Evolutionary conservation across 2,888 invertebrate species (phyloP), one percentile per base, ranked within the genome.

Genomic region (Drosophila siamana): DNA sequence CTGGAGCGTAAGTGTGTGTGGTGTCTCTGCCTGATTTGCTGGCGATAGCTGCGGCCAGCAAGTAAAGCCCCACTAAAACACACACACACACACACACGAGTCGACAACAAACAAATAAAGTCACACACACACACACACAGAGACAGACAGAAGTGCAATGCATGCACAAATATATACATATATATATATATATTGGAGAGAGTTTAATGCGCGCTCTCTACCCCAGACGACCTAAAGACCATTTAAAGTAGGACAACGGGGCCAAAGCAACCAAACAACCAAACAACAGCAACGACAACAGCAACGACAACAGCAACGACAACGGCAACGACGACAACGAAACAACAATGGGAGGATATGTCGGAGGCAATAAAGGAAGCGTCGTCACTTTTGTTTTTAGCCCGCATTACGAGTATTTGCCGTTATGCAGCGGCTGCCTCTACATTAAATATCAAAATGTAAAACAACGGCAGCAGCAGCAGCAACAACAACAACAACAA

Each of bases 181-280:
- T 46, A 22, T 43, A 1, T 30, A 13, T 2, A 2, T 13, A 36
- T 15, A 67, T 71, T 71, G 46, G 61, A 64, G 80, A 67, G 69
- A 72, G 85, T 85, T 89, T 85, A 88, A 82, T 79, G 80, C 76
- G 89, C 86, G 76, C 61, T 73, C 65, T 52, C 59, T 60, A 51
- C 54, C 67, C 64, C 40, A 43, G 57, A 33, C 75, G 78, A 87
- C 83, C 89, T 66, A 86, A 78, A 78, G 86, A 80, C 81, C 77
- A 78, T 79, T 86, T 79, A 77, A 88, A 88, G 73, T 88, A 80
- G 90, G 90, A 70, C 87, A 90, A 76, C 73, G 73, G 80, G 59
- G 69, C 81, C 68, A 82, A 66, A 48, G 68, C 62, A 66, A 57
- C 64, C 57, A 62, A 68, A 47, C 61, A 64, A 69, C 54, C n/a